A percentile compares a stretch with the other conserved stretches of the same genome.
These are phyloP conservation scores for Corythaixoides concolor DNA, from an alignment of 2,113 vertebrate species.

Conservation along the genomic window DNA sequence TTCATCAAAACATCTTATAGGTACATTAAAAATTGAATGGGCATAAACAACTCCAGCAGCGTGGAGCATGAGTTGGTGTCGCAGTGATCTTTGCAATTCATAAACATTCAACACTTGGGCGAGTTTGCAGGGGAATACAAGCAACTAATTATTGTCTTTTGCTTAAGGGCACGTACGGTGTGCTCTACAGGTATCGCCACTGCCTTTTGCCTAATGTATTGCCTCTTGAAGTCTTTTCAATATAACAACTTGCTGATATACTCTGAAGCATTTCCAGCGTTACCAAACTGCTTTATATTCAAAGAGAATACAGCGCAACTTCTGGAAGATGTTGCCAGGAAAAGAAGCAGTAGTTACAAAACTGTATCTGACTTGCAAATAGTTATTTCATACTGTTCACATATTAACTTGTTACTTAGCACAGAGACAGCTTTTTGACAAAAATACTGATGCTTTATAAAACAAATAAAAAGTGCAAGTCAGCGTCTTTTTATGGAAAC, in stretches of 20 bases:
- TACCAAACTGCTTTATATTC: conserved; percentile 46
- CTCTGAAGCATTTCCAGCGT: conserved; percentile 41
- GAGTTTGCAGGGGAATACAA: conserved; percentile 67
- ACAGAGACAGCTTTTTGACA: background rate
- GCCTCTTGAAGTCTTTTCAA: conserved; percentile 62
- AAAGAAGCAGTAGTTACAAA: conserved; percentile 21
- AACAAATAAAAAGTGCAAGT: background rate
- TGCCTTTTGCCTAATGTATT: conserved; percentile 54
- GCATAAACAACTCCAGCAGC: conserved; percentile 74
- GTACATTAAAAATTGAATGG: conserved; percentile 75
- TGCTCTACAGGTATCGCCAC: conserved; percentile 75
- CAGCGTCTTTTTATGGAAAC: background rate
- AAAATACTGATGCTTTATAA: background rate
- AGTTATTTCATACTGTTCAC: background rate
- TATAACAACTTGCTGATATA: conserved; percentile 19
- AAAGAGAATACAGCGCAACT: conserved; percentile 8
- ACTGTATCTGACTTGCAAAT: background rate
- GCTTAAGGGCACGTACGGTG: conserved; percentile 76
- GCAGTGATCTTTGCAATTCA: conserved; percentile 68
- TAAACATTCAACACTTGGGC: conserved; percentile 52
- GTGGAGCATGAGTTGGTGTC: conserved; percentile 27
- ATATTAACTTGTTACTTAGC: background rate
- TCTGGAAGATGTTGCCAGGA: conserved; percentile 18
- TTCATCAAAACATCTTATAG: conserved; percentile 75
- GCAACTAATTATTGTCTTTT: conserved; percentile 78